Conservation (phyloP, 1,140 invertebrate genomes). For the Battus philenor region DNA sequence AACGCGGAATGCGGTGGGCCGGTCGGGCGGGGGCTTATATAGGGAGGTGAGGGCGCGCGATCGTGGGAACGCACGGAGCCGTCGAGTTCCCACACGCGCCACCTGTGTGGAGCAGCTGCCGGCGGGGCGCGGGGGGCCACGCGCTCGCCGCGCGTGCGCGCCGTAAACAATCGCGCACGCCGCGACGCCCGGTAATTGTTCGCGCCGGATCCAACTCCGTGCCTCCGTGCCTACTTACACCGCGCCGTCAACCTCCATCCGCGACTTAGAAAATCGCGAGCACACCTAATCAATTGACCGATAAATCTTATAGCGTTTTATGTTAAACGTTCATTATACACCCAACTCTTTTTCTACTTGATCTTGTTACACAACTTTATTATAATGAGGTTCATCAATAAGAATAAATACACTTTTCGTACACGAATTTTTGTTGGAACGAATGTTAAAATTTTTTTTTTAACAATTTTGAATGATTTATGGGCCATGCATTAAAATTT, state of each 20-base stretch:
- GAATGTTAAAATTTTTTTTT: no score
- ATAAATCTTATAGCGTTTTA: no score
- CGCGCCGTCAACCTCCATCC: not conserved
- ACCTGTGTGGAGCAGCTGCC: slow-evolving; percentile 75
- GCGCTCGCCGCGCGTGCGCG: slow-evolving; percentile 66
- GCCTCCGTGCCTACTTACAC: slow-evolving; percentile 12
- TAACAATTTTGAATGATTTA: no score
- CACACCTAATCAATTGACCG: no score
- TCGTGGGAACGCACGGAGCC: slow-evolving; percentile 73
- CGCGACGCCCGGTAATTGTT: slow-evolving; percentile 52
- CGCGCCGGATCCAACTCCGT: no score
- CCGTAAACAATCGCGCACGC: slow-evolving; percentile 58
- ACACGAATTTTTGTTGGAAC: no score
- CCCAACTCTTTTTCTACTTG: no score
- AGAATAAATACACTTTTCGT: no score
- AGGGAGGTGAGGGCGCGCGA: slow-evolving; percentile 66
- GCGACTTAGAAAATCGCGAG: slow-evolving; percentile 3
- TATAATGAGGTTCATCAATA: no score
- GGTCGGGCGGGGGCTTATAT: slow-evolving; percentile 75
- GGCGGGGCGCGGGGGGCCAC: slow-evolving; percentile 53
- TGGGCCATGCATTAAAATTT: no score
- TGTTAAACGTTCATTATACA: no score
- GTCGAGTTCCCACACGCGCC: slow-evolving; percentile 77
- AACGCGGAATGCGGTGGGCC: slow-evolving; percentile 72
- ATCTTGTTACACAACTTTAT: no score